Evolutionary conservation across 2,888 invertebrate genomes (phyloP).

Genomic region (Ophraella communa): DNA sequence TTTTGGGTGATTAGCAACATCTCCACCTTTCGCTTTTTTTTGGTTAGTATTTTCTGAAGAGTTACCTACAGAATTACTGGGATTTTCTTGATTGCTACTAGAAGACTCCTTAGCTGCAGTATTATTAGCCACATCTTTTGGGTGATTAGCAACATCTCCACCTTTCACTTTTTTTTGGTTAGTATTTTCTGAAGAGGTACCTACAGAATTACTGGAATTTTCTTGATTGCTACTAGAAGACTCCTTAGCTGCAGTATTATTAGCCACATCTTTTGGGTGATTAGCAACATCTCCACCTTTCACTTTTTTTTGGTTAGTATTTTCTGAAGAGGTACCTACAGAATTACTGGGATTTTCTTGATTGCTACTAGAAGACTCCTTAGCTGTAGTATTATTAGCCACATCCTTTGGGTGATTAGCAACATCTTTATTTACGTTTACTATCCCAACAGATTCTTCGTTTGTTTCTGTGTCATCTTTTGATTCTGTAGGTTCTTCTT

Average conservation of each 20-base stretch:
- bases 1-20: slow-evolving; percentile 53
- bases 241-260: background rate
- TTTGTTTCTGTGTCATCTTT: background rate
- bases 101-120: background rate
- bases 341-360: background rate
- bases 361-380: background rate
- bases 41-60: slow-evolving; percentile 15
- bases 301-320: slow-evolving; percentile 54
- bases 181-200: background rate
- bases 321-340: background rate
- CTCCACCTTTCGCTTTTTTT: slow-evolving; percentile 67
- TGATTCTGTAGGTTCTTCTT: background rate
- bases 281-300: slow-evolving; percentile 68
- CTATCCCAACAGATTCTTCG: background rate
- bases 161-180: slow-evolving; percentile 63
- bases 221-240: slow-evolving; percentile 3
- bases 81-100: slow-evolving; percentile 3
- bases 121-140: background rate
- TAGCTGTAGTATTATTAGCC: too few species aligned
- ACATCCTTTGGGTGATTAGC: background rate
- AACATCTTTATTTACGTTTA: too few species aligned
- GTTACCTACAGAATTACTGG: background rate
- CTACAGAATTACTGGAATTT: background rate
- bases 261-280: background rate
- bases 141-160: slow-evolving; percentile 62